Evolutionary conservation across 2,888 invertebrate species (phyloP), one percentile per base, ranked within the genome.

Genomic region (Hemithea aestivaria): DNA sequence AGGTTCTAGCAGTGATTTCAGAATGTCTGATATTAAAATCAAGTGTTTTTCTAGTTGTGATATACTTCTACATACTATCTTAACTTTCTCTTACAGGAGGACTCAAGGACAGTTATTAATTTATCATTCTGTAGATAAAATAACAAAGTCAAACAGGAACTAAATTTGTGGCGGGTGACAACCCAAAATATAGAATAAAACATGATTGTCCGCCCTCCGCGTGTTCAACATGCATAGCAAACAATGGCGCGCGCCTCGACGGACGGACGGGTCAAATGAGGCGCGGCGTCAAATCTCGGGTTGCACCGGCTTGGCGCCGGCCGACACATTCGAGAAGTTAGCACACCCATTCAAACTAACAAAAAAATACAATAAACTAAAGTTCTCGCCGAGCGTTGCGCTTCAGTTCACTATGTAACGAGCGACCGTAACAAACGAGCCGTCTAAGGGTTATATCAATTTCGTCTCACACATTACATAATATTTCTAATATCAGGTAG

Each of bases 251-350:
- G 67, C 67, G 73, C 66, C 63, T 69, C 65, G 66, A 57, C 67
- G 65, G 64, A 59, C 66, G 66, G 72, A 66, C 63, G 77, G 73
- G 72, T 79, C 78, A 84, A 83, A 85, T 78, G 82, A 80, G 76
- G 72, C 84, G 78, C 73, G 63, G 65, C 78, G 74, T 72, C 73
- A 71, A 72, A 68, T 81, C 80, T 84, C 83, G 71, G 78, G 73
- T 85, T 84, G 77, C 84, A 79, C 62, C 72, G 66, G 46, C 63
- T 66, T 76, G 83, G 84, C 83, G 84, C 83, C 83, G 67, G 58
- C 53, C 65, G 66, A 66, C 72, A 71, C 65, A 72, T 76, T 66
- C 62, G 71, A 73, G 66, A 73, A 74, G 59, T 78, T 74, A 72
- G 77, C 78, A 73, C 73, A 74, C 63, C 69, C 75, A 75, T 73